Percentiles rank a stretch among this genome's conserved stretches.
These are phyloP conservation scores for Macropus fuliginosus DNA, from an alignment of 2,797 vertebrate species.

Conservation along the genomic window DNA sequence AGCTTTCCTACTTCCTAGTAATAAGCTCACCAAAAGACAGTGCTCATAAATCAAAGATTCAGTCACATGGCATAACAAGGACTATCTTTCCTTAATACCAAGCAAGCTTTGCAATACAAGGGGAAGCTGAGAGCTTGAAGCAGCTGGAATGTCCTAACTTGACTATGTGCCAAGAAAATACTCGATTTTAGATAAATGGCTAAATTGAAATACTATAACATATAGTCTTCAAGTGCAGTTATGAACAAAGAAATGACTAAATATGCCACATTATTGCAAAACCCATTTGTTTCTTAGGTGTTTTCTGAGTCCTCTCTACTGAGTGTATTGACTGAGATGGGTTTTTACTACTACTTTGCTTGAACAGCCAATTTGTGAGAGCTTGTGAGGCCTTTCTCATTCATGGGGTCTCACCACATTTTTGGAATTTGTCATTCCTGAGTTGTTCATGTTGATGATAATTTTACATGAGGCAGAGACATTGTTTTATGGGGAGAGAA, in stretches of 20 bases:
- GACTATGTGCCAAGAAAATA: conserved; percentile 79
- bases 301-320: conserved; percentile 54
- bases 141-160: conserved; percentile 73
- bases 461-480: not conserved
- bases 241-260: conserved; percentile 68
- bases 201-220: conserved; percentile 80
- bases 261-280: conserved; percentile 69
- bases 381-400: conserved; percentile 8
- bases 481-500: conserved; percentile 11
- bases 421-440: not conserved
- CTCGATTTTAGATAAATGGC: conserved; percentile 78
- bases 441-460: conserved; percentile 6
- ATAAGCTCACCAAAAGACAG: conserved; percentile 67
- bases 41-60: conserved; percentile 75
- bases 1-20: conserved; percentile 63
- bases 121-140: conserved; percentile 76
- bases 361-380: not conserved
- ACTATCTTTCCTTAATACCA: conserved; percentile 68
- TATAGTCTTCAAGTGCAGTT: conserved; percentile 73
- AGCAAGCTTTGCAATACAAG: conserved; percentile 53
- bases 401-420: conserved; percentile 10
- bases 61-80: conserved; percentile 61
- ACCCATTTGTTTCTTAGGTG: conserved; percentile 65
- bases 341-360: conserved; percentile 12
- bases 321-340: conserved; percentile 66